Evolutionary conservation across 1,140 invertebrate genomes (phyloP).

Genomic region (Branchinecta lynchi): DNA sequence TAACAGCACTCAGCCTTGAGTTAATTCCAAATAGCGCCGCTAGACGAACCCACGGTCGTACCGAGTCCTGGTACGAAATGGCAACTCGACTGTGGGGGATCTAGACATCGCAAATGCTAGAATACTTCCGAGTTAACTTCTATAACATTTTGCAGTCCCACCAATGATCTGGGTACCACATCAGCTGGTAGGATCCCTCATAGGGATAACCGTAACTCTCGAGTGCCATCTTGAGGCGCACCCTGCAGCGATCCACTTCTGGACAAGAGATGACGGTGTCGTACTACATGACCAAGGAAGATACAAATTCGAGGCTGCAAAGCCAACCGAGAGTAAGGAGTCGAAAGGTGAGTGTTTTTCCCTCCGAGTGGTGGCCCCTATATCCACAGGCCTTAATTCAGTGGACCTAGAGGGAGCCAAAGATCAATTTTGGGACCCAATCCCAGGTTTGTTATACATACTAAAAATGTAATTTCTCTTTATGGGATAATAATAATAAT

Average conservation of each 20-base stretch:
- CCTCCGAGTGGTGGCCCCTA: constrained; percentile 16
- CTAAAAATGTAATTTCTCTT: no score
- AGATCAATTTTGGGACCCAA: no score
- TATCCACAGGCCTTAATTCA: not conserved
- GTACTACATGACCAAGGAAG: constrained; percentile 75
- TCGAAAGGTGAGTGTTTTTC: constrained; percentile 18
- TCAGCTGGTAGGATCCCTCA: constrained; percentile 65
- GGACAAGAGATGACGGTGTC: constrained; percentile 66
- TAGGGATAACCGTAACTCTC: constrained; percentile 60
- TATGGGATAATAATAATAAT: no score
- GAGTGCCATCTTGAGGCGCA: constrained; percentile 80
- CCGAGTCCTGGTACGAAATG: no score
- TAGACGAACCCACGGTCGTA: no score
- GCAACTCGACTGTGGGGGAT: no score
- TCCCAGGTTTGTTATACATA: no score
- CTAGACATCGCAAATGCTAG: no score
- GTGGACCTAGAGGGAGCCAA: no score
- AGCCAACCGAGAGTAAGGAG: constrained; percentile 35
- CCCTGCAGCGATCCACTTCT: constrained; percentile 78
- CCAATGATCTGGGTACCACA: constrained; percentile 79
- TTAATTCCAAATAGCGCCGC: no score
- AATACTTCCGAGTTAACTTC: no score
- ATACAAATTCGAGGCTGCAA: constrained; percentile 45
- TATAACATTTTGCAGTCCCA: constrained; percentile 48
- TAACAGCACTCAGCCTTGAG: no score